A percentile compares a stretch with the other conserved stretches of the same genome.
Evolutionary conservation across 2,113 vertebrate genomes (phyloP).

Genomic region (Serinus canaria): DNA sequence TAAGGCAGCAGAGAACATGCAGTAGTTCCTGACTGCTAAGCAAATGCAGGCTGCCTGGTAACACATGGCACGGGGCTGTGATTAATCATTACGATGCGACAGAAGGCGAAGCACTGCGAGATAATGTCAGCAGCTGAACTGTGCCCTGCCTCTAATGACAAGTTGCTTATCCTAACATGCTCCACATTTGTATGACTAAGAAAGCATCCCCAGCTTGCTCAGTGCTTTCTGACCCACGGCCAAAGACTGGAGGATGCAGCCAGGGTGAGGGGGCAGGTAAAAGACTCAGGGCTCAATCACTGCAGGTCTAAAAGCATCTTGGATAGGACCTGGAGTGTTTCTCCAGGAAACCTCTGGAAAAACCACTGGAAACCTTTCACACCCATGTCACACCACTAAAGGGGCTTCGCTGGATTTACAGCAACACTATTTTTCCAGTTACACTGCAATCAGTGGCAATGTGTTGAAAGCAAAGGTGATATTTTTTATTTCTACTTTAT

Average conservation of each 20-base stretch:
- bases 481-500: not conserved
- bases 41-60: constrained; percentile 55
- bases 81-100: constrained; percentile 53
- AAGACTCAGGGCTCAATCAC: rapidly evolving
- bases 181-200: not conserved
- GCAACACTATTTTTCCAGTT: not conserved
- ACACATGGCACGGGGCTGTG: constrained; percentile 28
- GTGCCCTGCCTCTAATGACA: constrained; percentile 29
- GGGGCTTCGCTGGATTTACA: not conserved
- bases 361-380: not conserved
- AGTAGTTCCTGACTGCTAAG: constrained; percentile 22
- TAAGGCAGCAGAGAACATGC: not conserved
- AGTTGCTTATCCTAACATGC: not conserved
- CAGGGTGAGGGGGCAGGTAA: not conserved
- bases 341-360: not conserved
- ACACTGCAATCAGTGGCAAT: rapidly evolving
- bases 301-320: not conserved
- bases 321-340: not conserved
- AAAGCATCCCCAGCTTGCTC: not conserved
- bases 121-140: constrained; percentile 30
- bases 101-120: not conserved
- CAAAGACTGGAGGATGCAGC: not conserved
- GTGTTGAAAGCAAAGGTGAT: not conserved
- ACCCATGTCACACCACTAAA: not conserved
- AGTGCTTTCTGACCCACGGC: not conserved